Conservation (phyloP, 2,888 invertebrate species). For the Chloroclysta siterata region DNA sequence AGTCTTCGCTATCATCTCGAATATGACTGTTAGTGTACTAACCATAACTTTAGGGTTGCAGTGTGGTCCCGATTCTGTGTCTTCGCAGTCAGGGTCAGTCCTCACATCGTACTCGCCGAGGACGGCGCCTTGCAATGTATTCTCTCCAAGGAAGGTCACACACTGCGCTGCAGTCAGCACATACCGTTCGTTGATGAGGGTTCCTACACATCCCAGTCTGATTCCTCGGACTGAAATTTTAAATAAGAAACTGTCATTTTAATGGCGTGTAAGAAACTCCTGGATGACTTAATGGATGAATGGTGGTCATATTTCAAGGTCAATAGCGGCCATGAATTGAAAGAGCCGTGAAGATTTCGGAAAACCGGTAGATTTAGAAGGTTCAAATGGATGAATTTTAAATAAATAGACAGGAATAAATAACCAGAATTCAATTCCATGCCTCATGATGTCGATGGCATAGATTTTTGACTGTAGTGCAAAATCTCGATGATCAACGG, state of each 20-base stretch:
- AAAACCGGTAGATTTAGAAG: too few relatives aligned
- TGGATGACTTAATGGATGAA: too few relatives aligned
- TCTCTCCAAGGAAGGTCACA: constrained; percentile 87
- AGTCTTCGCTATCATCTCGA: not conserved
- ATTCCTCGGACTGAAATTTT: constrained; percentile 51
- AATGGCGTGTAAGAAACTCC: too few relatives aligned
- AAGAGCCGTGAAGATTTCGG: too few relatives aligned
- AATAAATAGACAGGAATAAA: too few relatives aligned
- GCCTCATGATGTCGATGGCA: too few relatives aligned
- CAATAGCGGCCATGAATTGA: too few relatives aligned
- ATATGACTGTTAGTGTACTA: not conserved
- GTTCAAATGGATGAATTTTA: too few relatives aligned
- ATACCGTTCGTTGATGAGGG: constrained; percentile 81
- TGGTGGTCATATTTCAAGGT: too few relatives aligned
- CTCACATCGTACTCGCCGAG: constrained; percentile 66
- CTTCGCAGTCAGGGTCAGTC: constrained; percentile 73
- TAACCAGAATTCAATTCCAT: too few relatives aligned
- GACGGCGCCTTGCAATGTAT: not conserved
- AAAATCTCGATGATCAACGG: too few relatives aligned
- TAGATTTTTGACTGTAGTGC: too few relatives aligned
- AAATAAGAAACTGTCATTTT: not conserved
- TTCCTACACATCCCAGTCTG: constrained; percentile 79
- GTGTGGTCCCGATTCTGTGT: constrained; percentile 46
- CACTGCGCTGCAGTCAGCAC: constrained; percentile 87
- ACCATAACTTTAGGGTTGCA: constrained; percentile 56